phyloP scores from a whole-genome alignment of 64 coral and sea anemone genomes.

The Montipora capricornis region DNA sequence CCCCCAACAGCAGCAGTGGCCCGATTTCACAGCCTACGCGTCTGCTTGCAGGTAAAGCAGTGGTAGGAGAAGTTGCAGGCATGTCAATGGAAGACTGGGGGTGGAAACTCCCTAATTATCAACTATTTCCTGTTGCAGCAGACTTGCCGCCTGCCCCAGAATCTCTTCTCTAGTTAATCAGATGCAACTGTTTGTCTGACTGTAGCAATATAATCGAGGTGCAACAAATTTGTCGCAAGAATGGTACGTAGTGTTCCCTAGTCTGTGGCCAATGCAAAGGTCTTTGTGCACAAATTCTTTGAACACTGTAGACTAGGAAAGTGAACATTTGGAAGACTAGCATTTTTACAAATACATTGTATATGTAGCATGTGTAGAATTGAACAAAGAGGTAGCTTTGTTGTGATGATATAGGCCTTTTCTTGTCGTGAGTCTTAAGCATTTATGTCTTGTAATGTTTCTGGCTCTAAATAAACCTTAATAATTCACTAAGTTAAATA shows the following conservation, averaged over 20 bases:
- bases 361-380: background rate
- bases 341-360: background rate
- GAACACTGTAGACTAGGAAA: constrained; percentile 4
- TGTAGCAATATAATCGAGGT: constrained; percentile 30
- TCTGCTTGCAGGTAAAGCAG: constrained; percentile 32
- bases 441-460: background rate
- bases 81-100: constrained; percentile 26
- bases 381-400: no score
- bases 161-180: constrained; percentile 34
- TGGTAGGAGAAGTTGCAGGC: constrained; percentile 25
- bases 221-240: constrained; percentile 24
- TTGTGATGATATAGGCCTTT: no score
- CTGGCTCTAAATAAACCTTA: no score
- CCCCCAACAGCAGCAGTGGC: constrained; percentile 1
- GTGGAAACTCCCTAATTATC: constrained; percentile 24
- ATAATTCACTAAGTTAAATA: no score
- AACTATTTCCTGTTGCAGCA: constrained; percentile 17
- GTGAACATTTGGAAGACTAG: constrained; percentile 22
- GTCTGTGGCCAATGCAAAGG: background rate
- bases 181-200: constrained; percentile 53
- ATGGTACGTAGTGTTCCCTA: constrained; percentile 34
- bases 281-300: background rate
- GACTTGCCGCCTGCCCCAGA: constrained; percentile 37
- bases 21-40: constrained; percentile 25
- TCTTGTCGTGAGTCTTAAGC: background rate